Evolutionary conservation across 2,888 invertebrate genomes (phyloP), one percentile per base, ranked within the genome.

Genomic region (Sympetrum striolatum): DNA sequence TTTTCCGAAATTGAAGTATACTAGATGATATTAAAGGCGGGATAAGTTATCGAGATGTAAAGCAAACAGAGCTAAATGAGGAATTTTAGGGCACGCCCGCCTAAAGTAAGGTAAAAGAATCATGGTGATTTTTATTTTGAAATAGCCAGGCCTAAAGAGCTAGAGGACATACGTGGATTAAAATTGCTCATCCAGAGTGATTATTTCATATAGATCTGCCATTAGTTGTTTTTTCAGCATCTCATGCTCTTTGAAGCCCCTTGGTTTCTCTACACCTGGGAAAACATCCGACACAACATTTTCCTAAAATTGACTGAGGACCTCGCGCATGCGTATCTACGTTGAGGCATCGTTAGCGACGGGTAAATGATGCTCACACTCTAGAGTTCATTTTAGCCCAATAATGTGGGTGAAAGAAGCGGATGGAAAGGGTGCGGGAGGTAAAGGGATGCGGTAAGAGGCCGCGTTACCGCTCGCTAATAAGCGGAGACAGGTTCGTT

Each of bases 331-430:
- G 80, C 35, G 37, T 31, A 31, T 58, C 82, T 6, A 25, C 14
- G 82, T 53, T 1, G 82, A 86, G 15, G 60, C 58, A 60, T 86
- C 86, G 86, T 86, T 86, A 86, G 37, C 86, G 86, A 35, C 31
- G 31, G 82, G 82, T 35, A 86, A 86, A 86, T 86, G 86, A 86
- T 53, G 82, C 44, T 58, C 31, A 58, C 53, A 48, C 18, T 58
- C 53, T 25, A 53, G 25, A 15, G 44, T 48, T 44, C 31, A 53
- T 31, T 82, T 82, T 82, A 35, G 48, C 35, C 58, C 35, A 48
- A 53, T 58, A 82, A 31, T 14, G 31, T 10, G 2, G 18, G 58
- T 5, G 18, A 31, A 35, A 18, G 35, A 35, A 82, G 58, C 15
- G 2, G 14, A 10, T 6, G 82, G 58, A 8, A 18, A 18, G 58